Conservation (phyloP, 2,113 vertebrate species). For the Chinchilla lanigera region DNA sequence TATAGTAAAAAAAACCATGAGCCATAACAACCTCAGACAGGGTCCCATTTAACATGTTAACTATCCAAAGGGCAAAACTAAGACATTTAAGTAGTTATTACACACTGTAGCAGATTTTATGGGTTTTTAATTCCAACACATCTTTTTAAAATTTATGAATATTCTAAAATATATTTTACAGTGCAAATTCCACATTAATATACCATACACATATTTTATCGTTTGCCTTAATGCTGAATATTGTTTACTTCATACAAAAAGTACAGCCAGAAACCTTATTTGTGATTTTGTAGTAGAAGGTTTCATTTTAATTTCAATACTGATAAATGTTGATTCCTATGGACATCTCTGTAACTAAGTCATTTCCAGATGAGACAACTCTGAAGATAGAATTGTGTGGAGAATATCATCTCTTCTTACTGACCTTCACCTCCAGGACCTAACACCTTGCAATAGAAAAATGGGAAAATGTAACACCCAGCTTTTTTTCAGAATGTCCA, state of each 20-base stretch:
- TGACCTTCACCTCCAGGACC: neutral
- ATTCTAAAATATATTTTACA: constrained; percentile 71
- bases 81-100: neutral
- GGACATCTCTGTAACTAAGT: neutral
- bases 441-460: constrained; percentile 34
- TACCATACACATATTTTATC: neutral
- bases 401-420: neutral
- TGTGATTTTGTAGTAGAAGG: constrained; percentile 35
- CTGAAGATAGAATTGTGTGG: neutral
- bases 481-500: neutral
- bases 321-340: neutral
- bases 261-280: constrained; percentile 40
- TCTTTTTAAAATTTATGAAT: neutral
- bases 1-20: neutral
- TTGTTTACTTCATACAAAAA: constrained; percentile 77
- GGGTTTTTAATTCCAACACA: neutral
- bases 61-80: neutral
- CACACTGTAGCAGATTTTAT: neutral
- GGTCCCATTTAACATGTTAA: neutral
- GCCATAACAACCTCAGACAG: neutral
- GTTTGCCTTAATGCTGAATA: constrained; percentile 83
- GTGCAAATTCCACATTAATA: neutral
- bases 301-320: constrained; percentile 38
- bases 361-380: neutral
- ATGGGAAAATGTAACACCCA: neutral